A percentile compares a stretch with the other conserved stretches of the same genome.
Evolutionary conservation across 2,797 vertebrate species (phyloP).

Genomic region (Fringilla coelebs): DNA sequence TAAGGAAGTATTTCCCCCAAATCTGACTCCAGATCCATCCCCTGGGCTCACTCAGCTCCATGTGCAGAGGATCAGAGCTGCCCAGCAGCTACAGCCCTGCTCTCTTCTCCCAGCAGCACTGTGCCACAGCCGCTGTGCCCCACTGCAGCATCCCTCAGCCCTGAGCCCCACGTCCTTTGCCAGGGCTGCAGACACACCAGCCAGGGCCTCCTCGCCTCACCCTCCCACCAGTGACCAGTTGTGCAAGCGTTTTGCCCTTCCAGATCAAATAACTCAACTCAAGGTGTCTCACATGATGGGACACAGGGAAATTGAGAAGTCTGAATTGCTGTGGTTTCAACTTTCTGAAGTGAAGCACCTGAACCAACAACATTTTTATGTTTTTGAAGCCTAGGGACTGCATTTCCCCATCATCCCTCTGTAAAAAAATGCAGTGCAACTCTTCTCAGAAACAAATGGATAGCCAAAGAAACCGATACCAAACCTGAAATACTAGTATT

Average conservation of each 20-base stretch:
- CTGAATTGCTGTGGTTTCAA: constrained; percentile 26
- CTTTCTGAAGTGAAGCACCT: constrained; percentile 32
- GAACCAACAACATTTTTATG: neutral
- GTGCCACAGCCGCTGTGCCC: neutral
- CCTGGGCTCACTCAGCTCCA: neutral
- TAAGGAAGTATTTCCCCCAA: neutral
- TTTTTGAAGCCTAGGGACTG: neutral
- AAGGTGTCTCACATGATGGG: constrained; percentile 56
- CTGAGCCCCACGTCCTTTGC: neutral
- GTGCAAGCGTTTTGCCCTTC: constrained; percentile 1
- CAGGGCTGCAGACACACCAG: neutral
- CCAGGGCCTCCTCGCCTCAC: accelerated
- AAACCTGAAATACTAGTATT: neutral
- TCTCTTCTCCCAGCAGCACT: neutral
- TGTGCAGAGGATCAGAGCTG: neutral
- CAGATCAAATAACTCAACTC: constrained; percentile 44
- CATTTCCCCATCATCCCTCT: neutral
- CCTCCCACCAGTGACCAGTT: neutral
- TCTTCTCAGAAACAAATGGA: neutral
- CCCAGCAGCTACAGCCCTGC: accelerated
- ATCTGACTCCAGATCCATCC: accelerated
- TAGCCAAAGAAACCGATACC: neutral
- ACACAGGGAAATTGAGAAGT: constrained; percentile 18
- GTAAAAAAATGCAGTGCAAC: neutral
- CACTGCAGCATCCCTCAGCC: neutral